Percentiles rank a stretch among this genome's conserved stretches.
These are phyloP conservation scores for Carettochelys insculpta DNA, from an alignment of 2,113 vertebrate species.

Conservation along the genomic window DNA sequence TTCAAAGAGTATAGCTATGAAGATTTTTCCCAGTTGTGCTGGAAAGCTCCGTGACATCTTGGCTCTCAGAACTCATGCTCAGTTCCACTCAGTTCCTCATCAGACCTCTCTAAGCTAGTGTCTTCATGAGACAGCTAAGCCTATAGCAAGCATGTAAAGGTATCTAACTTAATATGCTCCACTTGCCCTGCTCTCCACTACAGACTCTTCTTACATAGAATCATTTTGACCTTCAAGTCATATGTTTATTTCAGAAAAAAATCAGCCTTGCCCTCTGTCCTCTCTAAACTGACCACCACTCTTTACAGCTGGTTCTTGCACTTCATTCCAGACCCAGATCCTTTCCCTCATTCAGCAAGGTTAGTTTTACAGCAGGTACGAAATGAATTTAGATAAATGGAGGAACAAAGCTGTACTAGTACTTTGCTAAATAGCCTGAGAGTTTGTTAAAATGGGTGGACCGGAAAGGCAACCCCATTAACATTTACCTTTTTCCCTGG, in stretches of 20 bases:
- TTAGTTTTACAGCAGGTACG: accelerated
- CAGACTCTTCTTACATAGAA: neutral
- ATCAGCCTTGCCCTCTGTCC: neutral
- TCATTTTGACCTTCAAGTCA: neutral
- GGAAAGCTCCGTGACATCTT: neutral
- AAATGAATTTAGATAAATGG: neutral
- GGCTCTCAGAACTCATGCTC: neutral
- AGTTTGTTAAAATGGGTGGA: neutral
- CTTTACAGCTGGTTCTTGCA: neutral
- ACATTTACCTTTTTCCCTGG: neutral
- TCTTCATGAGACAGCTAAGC: neutral
- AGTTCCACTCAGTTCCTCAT: neutral
- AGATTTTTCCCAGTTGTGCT: neutral
- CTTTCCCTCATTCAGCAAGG: neutral
- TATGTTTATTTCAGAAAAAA: neutral
- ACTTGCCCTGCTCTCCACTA: neutral
- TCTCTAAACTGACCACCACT: neutral
- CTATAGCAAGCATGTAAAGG: neutral
- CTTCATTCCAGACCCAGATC: neutral
- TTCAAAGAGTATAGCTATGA: neutral
- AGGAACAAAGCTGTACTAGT: accelerated
- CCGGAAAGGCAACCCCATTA: accelerated
- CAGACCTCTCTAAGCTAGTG: no score
- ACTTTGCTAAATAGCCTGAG: neutral
- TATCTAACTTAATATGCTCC: neutral